phyloP scores from a whole-genome alignment of 2,888 invertebrate species.

The Drosophila heteroneura region DNA sequence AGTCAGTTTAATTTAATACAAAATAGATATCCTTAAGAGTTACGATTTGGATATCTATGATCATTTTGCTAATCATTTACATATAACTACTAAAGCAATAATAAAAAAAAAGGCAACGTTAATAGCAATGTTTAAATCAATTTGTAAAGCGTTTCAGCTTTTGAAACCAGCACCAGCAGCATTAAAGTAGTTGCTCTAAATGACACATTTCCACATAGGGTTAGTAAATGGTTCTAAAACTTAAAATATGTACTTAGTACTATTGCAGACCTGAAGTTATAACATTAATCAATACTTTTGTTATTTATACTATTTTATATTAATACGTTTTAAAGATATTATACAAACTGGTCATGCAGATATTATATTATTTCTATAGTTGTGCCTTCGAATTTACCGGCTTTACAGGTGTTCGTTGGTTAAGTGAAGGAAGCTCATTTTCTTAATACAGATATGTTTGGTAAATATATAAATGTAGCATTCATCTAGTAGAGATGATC shows the following conservation, averaged over 20 bases:
- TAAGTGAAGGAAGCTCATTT: constrained; percentile 50
- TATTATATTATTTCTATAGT: constrained; percentile 1
- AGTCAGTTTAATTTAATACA: constrained; percentile 38
- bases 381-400: constrained; percentile 2
- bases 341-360: constrained; percentile 11
- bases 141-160: constrained; percentile 26
- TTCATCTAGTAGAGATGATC: constrained; percentile 2
- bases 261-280: constrained; percentile 41
- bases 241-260: constrained; percentile 17
- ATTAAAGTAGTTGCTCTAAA: constrained; percentile 23
- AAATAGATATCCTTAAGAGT: constrained; percentile 24
- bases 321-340: constrained; percentile 17
- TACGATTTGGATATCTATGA: constrained; percentile 6
- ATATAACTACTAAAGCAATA: constrained; percentile 8
- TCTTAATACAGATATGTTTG: constrained; percentile 59
- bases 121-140: constrained; percentile 25
- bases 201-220: constrained; percentile 36
- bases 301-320: constrained; percentile 10
- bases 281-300: constrained; percentile 26
- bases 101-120: constrained; percentile 2
- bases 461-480: neutral
- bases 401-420: constrained; percentile 26
- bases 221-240: constrained; percentile 25
- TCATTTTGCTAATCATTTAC: constrained; percentile 5
- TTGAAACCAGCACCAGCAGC: constrained; percentile 10